Base-by-base conservation (phyloP, 2,797 vertebrate genomes). In the Tangara arthus region DNA sequence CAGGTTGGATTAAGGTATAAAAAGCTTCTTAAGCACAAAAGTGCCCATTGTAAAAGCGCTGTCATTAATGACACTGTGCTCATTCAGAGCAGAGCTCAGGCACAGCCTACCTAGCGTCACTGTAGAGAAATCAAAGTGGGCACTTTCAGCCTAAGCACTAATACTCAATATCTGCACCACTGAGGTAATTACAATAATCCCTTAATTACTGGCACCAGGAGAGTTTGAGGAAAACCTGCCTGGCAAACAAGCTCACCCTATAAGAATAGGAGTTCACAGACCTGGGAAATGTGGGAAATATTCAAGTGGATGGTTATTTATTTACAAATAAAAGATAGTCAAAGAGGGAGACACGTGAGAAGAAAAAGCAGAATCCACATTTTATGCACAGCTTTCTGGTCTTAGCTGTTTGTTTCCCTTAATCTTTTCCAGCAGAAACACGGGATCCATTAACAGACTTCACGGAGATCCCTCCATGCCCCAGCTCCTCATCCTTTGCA, bases 121-220 rank as follows among this genome's bases (percentile, higher is more conserved):
- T 84, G 68, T 6, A 89, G 81, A 55, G 89, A 94, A 95, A 95
- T 68, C 95, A 94, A 93, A 89, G 94, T 56, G 82, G 94, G 83
- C 79, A 90, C 50, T 57, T 82, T 92, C 88, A 95, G 64, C 72
- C 88, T 71, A 52, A 95, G 81, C 0, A 0, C 77, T 87, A 95
- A 93, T 92, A 90, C 91, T 94, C 83, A 91, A 52, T 92, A 96
- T 96, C 92, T 94, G 89, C 82, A 91, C 91, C 92, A 91, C 28
- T 32, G 55, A 86, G 83, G 95, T 94, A 94, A 97, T 94, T 91
- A 91, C 5, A 27, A 75, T 97, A 97, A 96, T 95, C 96, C 88
- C 47, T 95, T 96, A 97, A 96, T 96, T 97, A 88, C 87, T 90
- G 83, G 93, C 95, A 96, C 88, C 6, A 10, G 39, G 73, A 95